phyloP scores from a whole-genome alignment of 2,888 invertebrate genomes.

The Melanargia galathea region DNA sequence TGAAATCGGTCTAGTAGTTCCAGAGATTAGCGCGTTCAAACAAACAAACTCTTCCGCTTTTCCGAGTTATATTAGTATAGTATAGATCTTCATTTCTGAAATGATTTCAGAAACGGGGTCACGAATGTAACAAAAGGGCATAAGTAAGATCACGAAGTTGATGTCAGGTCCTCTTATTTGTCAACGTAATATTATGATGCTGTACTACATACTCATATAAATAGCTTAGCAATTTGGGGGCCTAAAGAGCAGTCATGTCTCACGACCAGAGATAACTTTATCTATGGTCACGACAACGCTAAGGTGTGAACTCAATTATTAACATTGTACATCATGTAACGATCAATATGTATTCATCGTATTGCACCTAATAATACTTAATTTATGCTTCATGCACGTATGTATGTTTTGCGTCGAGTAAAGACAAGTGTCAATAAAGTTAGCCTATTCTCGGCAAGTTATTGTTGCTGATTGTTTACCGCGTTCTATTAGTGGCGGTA shows the following conservation, averaged over 20 bases:
- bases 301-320: slow-evolving; percentile 8
- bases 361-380: not conserved
- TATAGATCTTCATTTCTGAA: too few relatives aligned
- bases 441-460: not conserved
- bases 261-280: too few relatives aligned
- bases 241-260: too few relatives aligned
- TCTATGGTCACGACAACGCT: not conserved
- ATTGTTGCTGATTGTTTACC: not conserved
- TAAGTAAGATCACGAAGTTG: not conserved
- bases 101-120: not conserved
- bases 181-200: not conserved
- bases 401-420: not conserved
- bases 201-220: not conserved
- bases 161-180: not conserved
- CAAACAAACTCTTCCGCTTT: too few relatives aligned
- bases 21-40: too few relatives aligned
- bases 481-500: not conserved
- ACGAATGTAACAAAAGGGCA: not conserved
- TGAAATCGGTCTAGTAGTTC: too few relatives aligned
- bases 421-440: not conserved
- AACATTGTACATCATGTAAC: not conserved
- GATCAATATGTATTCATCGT: not conserved
- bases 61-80: too few relatives aligned
- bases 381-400: not conserved
- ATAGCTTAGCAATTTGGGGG: not conserved